A percentile compares a stretch with the other conserved stretches of the same genome.
These are phyloP conservation scores for Semotilus atromaculatus DNA, from an alignment of 2,797 vertebrate species.

Conservation along the genomic window DNA sequence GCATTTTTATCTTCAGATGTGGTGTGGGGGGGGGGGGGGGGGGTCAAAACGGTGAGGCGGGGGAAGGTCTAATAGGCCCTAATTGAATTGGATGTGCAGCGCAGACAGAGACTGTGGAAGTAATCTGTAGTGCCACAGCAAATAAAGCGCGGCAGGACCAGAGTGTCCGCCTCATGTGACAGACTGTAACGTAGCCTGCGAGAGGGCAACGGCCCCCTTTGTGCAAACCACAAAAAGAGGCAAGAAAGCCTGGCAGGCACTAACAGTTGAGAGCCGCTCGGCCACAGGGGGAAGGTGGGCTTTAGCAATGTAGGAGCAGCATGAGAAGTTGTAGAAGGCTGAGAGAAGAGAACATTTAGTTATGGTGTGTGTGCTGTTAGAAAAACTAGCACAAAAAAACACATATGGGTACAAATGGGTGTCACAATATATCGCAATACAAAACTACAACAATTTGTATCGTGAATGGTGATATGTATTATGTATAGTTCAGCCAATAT, in stretches of 20 bases:
- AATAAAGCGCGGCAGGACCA: constrained; percentile 76
- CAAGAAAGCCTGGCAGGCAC: constrained; percentile 71
- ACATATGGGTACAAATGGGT: too few species aligned
- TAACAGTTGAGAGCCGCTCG: constrained; percentile 63
- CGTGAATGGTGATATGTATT: too few species aligned
- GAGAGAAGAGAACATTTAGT: background rate
- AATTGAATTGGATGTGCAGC: constrained; percentile 85
- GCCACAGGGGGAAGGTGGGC: background rate
- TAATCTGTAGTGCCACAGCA: constrained; percentile 85
- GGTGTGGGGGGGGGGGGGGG: background rate
- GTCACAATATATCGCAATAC: too few species aligned
- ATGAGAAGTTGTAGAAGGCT: background rate
- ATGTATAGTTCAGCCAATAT: too few species aligned
- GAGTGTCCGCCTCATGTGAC: constrained; percentile 82
- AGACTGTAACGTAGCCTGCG: constrained; percentile 83
- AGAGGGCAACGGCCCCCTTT: constrained; percentile 78
- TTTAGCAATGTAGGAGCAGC: constrained; percentile 14
- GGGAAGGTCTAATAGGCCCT: constrained; percentile 81
- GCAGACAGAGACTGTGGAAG: constrained; percentile 83
- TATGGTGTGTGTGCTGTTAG: too few species aligned
- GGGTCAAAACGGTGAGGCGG: constrained; percentile 27
- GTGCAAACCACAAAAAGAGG: constrained; percentile 74
- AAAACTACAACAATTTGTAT: too few species aligned
- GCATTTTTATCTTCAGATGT: background rate
- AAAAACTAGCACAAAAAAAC: background rate